A percentile compares a stretch with the other conserved stretches of the same genome.
Conservation (phyloP, 2,113 vertebrate genomes). For the Neopipo cinnamomea region DNA sequence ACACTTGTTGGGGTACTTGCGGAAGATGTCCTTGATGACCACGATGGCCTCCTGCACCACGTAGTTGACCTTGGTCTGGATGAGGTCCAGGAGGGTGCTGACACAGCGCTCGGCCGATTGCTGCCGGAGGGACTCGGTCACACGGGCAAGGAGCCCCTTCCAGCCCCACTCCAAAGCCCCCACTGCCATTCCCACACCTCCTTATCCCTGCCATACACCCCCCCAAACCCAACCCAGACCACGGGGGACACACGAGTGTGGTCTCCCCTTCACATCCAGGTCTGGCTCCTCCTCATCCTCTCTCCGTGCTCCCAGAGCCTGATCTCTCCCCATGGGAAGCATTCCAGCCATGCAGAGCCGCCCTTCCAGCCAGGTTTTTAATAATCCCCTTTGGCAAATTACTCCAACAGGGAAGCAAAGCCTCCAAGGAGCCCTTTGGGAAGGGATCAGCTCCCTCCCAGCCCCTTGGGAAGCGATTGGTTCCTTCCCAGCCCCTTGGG, state of each 20-base stretch:
- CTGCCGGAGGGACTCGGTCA: slow-evolving; percentile 46
- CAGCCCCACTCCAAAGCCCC: background rate
- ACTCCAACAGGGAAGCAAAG: background rate
- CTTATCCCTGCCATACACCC: rapidly evolving
- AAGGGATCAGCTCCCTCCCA: too few species aligned
- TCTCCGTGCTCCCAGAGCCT: background rate
- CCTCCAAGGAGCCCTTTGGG: too few species aligned
- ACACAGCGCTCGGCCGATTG: slow-evolving; percentile 98
- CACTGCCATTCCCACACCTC: background rate
- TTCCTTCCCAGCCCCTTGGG: background rate
- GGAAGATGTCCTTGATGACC: slow-evolving; percentile 98
- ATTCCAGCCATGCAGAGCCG: background rate
- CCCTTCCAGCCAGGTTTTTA: background rate
- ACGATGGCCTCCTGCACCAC: slow-evolving; percentile 97
- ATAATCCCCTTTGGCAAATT: background rate
- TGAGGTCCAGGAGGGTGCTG: slow-evolving; percentile 94
- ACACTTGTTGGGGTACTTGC: slow-evolving; percentile 99
- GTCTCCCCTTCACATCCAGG: background rate
- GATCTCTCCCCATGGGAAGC: background rate
- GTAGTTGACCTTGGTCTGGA: slow-evolving; percentile 99
- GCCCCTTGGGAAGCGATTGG: too few species aligned
- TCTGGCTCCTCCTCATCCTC: background rate
- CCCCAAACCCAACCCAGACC: background rate
- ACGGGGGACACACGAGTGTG: rapidly evolving
- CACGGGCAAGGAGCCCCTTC: background rate